Evolutionary conservation across 2,888 invertebrate genomes (phyloP), one percentile per base, ranked within the genome.

Genomic region (Agrotis segetum): DNA sequence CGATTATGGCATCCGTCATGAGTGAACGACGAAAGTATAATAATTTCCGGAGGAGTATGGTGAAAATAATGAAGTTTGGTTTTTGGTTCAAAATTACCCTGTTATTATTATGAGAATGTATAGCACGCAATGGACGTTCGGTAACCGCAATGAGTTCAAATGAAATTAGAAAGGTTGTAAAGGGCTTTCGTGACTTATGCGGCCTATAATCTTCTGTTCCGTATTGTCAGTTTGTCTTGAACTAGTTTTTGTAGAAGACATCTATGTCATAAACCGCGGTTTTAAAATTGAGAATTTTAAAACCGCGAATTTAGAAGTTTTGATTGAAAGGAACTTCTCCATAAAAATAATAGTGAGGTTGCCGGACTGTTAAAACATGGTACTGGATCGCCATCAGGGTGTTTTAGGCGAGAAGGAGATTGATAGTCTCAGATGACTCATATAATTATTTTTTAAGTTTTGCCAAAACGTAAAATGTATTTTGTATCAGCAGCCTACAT

Each of bases 11-110:
- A 77, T 81, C 78, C 78, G 78, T 74, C 79, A 84, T 76, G 74
- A 74, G 59, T 73, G 77, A 84, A 69, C 81, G 84, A 87, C 77
- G 83, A 88, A 88, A 88, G 82, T 85, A 82, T 83, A 82, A 85
- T 84, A 61, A 85, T 87, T 87, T 89, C 89, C 89, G 83, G 73
- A 68, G 79, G 55, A 67, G 83, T 83, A 85, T 74, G 82, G 69
- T 78, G 77, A 74, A 84, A 84, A 88, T 89, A 82, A 88, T 86
- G 81, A 87, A 85, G 82, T 88, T 85, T 83, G 84, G 77, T 85
- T 85, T 40, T 79, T 61, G 64, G 53, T 52, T 50, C 11, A 70
- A 74, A 74, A 83, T 84, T 76, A 74, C 74, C 64, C 71, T 66
- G n/a, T 34, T 56, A 78, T 82, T 85, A 82, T 83, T 83, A 82